Base-by-base conservation (phyloP, 2,888 invertebrate genomes). In the Epirrhoe alternata region DNA sequence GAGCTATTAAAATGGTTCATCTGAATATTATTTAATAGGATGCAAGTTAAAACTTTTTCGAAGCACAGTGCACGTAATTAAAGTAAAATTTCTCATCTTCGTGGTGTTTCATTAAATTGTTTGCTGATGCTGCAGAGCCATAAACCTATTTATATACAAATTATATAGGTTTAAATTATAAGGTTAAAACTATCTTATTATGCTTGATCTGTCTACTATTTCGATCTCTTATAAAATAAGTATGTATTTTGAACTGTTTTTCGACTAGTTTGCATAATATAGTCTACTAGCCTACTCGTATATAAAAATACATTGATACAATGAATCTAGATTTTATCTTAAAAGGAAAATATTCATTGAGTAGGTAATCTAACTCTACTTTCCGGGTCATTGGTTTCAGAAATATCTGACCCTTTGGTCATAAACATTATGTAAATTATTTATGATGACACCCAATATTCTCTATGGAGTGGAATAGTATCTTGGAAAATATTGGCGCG, bases 401-500 rank as follows among this genome's bases (percentile, higher is more conserved):
- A 35, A 51, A 64, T n/a, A 51, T 65, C 45, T 56, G 51, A 65
- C 64, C 60, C 60, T 65, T 31, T 42, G 33, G 60, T 60, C 24
- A 56, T 71, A 70, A 71, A 68, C 66, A 62, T 73, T 74, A 77
- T 79, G 77, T 83, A 83, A 84, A 85, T 83, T 82, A 84, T 81
- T 78, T 79, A 85, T 80, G 78, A 77, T 76, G 79, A 79, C 80
- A 79, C 78, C 76, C 79, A 73, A 77, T 77, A 75, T 75, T 77
- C 74, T 71, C 60, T 72, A 74, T 76, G 77, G 75, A 76, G 69
- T 69, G 69, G 74, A 79, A 84, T 80, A 77, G 77, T 78, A 77
- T 81, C 72, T 75, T 77, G 77, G 67, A 81, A 84, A 86, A 86
- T 86, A 86, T 85, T 82, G 77, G 77, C 77, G 71, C 77, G 88